Conservation (phyloP, 2,797 vertebrate genomes). For the Chaetophractus vellerosus region DNA sequence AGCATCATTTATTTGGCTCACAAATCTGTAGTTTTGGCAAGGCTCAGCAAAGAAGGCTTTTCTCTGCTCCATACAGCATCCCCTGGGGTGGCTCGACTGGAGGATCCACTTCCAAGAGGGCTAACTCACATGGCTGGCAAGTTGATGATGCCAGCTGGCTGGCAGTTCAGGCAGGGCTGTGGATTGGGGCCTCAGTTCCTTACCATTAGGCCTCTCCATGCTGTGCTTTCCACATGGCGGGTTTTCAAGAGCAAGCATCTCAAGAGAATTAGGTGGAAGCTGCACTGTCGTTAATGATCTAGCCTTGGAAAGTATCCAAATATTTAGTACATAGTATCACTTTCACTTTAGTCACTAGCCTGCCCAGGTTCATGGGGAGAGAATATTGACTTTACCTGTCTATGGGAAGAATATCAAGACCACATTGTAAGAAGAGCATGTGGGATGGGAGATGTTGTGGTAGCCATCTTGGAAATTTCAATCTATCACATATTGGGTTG, state of each 20-base stretch:
- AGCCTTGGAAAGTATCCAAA: not conserved
- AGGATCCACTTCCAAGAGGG: not conserved
- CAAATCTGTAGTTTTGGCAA: constrained; percentile 19
- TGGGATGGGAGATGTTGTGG: not conserved
- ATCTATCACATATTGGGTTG: not conserved
- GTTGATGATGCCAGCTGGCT: not conserved
- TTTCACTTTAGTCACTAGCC: not conserved
- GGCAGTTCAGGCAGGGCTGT: not conserved
- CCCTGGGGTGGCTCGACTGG: not conserved
- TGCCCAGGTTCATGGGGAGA: constrained; percentile 33
- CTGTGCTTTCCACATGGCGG: not conserved
- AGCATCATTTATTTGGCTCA: constrained; percentile 68
- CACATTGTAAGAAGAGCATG: not conserved
- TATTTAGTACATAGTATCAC: not conserved
- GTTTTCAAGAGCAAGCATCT: not conserved
- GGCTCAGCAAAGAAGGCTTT: not conserved
- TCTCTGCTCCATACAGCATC: not conserved
- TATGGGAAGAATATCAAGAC: not conserved
- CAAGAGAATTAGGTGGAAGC: not conserved
- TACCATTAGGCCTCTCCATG: not conserved
- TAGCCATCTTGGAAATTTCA: not conserved
- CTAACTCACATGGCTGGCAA: not conserved
- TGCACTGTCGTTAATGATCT: not conserved
- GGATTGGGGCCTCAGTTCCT: not conserved
- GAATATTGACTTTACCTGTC: not conserved